phyloP scores from a whole-genome alignment of 2,113 vertebrate genomes.

The Phoenicopterus ruber region DNA sequence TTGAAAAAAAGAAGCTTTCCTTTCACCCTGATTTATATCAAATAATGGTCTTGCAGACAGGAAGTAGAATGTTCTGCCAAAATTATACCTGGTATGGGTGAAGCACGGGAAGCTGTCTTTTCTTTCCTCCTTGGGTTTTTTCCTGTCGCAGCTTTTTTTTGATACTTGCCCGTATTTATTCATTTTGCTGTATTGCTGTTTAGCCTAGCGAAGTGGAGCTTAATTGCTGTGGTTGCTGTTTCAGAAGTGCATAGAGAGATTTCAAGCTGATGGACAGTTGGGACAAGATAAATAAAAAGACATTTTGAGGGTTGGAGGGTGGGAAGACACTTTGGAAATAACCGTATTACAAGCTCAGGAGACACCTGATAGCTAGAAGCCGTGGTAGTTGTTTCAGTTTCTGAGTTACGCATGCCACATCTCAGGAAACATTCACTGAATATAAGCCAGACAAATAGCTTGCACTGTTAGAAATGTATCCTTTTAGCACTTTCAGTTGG shows the following conservation, averaged over 20 bases:
- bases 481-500: not conserved
- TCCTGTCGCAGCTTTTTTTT: not conserved
- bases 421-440: not conserved
- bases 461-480: not conserved
- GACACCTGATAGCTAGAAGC: not conserved
- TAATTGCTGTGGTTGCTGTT: not conserved
- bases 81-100: not conserved
- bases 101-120: not conserved
- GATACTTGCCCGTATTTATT: not conserved
- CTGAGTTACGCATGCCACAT: not conserved
- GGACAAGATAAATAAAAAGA: not conserved
- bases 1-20: not conserved
- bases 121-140: fast-evolving
- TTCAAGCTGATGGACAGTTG: not conserved
- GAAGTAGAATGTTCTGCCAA: not conserved
- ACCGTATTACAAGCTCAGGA: not conserved
- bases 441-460: not conserved
- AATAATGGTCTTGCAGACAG: not conserved
- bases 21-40: not conserved
- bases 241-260: not conserved
- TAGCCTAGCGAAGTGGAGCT: not conserved
- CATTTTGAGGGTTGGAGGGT: not conserved
- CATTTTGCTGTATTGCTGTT: not conserved
- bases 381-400: not conserved
- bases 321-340: not conserved